Conservation (phyloP, 2,113 vertebrate genomes). For the Tichodroma muraria region DNA sequence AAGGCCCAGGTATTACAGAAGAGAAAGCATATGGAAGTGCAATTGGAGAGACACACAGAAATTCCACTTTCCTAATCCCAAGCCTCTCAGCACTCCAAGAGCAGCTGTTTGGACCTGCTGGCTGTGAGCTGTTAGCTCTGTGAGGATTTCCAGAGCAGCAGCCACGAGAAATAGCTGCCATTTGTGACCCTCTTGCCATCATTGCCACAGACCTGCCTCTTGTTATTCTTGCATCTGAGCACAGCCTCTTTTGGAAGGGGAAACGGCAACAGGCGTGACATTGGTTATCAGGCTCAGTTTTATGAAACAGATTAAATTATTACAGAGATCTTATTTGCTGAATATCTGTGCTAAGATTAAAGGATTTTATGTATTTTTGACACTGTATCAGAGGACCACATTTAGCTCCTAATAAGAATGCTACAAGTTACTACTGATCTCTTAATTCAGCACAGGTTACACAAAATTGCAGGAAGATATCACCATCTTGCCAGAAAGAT, state of each 20-base stretch:
- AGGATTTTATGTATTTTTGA: not conserved
- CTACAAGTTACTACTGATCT: not conserved
- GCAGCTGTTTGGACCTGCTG: not conserved
- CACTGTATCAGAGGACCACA: not conserved
- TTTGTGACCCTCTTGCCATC: fast-evolving
- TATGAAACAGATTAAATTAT: not conserved
- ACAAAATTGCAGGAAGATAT: not conserved
- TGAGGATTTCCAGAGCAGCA: not conserved
- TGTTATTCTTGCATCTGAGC: not conserved
- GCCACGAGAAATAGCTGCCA: not conserved
- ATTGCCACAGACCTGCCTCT: not conserved
- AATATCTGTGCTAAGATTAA: not conserved
- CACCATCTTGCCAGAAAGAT: not conserved
- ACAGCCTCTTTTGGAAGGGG: not conserved
- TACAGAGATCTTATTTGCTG: not conserved
- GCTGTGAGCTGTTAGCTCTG: not conserved
- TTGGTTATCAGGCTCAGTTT: not conserved
- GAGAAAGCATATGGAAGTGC: not conserved
- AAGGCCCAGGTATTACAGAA: not conserved
- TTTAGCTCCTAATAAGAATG: not conserved
- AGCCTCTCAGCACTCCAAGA: not conserved
- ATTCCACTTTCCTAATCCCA: not conserved
- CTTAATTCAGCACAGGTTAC: not conserved
- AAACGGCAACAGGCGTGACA: not conserved
- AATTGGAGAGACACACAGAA: not conserved